Evolutionary conservation across 2,113 vertebrate genomes (phyloP), one percentile per base, ranked within the genome.

Genomic region (Microcebus ravelobensis): DNA sequence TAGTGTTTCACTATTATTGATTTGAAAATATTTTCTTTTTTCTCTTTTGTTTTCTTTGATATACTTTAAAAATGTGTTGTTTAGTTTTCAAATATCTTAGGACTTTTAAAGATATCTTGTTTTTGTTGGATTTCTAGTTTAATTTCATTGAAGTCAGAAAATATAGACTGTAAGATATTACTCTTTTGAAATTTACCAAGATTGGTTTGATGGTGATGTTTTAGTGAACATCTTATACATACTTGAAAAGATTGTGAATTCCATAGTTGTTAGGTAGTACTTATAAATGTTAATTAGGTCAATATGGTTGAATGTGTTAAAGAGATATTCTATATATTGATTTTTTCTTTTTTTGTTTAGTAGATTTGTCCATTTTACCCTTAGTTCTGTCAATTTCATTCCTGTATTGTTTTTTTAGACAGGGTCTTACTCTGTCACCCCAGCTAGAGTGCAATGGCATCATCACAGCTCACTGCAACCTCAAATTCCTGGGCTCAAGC

Each of bases 41-140:
- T 71, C 42, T 86, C 18, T 36, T 59, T 12, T 59, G 36, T 68
- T 71, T 80, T 80, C 52, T 80, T 80, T n/a, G 25, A 61, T 82
- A 81, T 12, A 57, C 81, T 63, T 15, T 36, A 50, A 55, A 76
- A 84, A 85, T 70, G 18, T 61, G 8, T 45, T 68, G 20, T 65
- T 91, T 95, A 86, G 52, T 52, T 87, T 86, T 8, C 23, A 86
- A 63, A 52, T 86, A 71, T 87, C 45, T 85, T 52, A 61, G 8
- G 20, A 88, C 29, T 89, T 93, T 96, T 61, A 84, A 88, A 84
- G 70, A 50, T 52, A 76, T 17, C 50, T 84, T 45, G 18, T 89
- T 85, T 88, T 76, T 85, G 23, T 90, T 85, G 39, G 70, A 48
- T 70, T 90, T 70, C 27, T 89, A 77, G 31, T 79, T 96, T 79